phyloP scores from a whole-genome alignment of 2,113 vertebrate genomes.

The Caloenas nicobarica region DNA sequence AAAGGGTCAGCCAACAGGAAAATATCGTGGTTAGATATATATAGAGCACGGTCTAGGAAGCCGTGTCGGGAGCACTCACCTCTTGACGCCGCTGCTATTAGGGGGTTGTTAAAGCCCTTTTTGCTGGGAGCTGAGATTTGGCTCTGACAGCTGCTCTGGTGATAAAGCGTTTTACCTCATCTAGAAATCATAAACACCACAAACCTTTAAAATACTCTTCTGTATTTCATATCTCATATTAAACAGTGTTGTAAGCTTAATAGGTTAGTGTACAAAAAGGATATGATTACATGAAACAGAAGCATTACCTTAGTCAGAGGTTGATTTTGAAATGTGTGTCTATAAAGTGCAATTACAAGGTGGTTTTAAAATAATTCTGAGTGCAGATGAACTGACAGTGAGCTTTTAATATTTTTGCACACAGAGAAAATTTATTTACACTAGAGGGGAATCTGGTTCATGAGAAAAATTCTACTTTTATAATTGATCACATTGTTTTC shows the following conservation, averaged over 20 bases:
- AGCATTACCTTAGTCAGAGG: not conserved
- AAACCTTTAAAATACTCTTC: not conserved
- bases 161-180: not conserved
- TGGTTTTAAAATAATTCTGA: not conserved
- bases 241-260: not conserved
- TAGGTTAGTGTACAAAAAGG: not conserved
- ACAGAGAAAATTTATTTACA: not conserved
- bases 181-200: not conserved
- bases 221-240: not conserved
- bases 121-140: not conserved
- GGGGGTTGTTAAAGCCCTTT: not conserved
- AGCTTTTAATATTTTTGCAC: conserved; percentile 3
- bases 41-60: not conserved
- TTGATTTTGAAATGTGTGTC: not conserved
- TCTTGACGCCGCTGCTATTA: not conserved
- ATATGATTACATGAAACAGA: not conserved
- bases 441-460: not conserved
- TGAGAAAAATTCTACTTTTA: not conserved
- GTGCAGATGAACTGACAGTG: not conserved
- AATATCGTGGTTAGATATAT: not conserved
- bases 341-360: not conserved
- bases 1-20: conserved; percentile 59
- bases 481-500: not conserved
- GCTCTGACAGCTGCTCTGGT: not conserved
- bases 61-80: not conserved